phyloP scores from a whole-genome alignment of 2,797 vertebrate species.

The Scomberomorus guttatus region DNA sequence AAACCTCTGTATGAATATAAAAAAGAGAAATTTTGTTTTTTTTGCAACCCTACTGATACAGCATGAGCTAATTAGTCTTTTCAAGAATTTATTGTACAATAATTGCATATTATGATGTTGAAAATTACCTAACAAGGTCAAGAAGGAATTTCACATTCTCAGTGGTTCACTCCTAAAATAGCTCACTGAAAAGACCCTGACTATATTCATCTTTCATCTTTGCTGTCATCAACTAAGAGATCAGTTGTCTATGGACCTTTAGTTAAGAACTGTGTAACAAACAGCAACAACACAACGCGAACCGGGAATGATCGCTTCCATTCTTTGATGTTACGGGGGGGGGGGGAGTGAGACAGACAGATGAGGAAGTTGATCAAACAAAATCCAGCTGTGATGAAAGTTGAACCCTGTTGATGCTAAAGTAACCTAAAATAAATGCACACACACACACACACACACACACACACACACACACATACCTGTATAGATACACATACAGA shows the following conservation, averaged over 20 bases:
- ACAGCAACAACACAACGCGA: conserved; percentile 14
- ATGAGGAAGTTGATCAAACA: conserved; percentile 68
- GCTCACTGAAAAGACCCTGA: not conserved
- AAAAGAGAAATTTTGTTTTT: not conserved
- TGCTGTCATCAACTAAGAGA: not conserved
- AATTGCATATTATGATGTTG: not conserved
- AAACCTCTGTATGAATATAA: too few species aligned
- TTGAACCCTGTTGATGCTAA: conserved; percentile 44
- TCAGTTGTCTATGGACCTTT: conserved; percentile 10
- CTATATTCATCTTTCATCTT: conserved; percentile 11
- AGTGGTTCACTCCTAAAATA: not conserved
- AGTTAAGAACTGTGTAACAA: conserved; percentile 20
- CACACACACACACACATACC: not conserved
- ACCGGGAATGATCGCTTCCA: conserved; percentile 13
- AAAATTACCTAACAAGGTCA: conserved; percentile 1
- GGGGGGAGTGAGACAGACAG: conserved; percentile 22
- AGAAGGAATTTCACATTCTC: conserved; percentile 3
- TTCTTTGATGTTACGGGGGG: conserved; percentile 56
- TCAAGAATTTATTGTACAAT: not conserved
- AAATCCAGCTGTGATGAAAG: conserved; percentile 58
- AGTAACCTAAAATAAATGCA: conserved; percentile 47
- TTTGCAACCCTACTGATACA: not conserved
- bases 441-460: not conserved
- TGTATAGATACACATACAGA: not conserved
- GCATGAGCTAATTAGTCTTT: not conserved